Evolutionary conservation across 2,797 vertebrate genomes (phyloP), one percentile per base, ranked within the genome.

Genomic region (Graptemys geographica): DNA sequence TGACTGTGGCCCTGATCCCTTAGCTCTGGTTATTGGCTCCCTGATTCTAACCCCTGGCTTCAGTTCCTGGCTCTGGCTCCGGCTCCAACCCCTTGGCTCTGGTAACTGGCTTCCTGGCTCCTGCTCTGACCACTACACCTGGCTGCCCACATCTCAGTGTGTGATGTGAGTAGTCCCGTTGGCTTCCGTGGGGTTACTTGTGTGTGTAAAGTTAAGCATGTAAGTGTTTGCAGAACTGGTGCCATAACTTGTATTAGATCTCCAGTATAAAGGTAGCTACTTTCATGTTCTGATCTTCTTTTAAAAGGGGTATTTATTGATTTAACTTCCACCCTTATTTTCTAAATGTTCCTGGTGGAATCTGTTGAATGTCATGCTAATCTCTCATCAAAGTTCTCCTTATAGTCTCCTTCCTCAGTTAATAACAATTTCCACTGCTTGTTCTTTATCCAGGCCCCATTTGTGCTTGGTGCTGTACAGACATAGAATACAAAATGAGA

Each of bases 171-270:
- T 78, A 15, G 27, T 49, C 44, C 44, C 12, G 1, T 18, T 47
- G 27, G 27, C 74, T 78, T 78, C 15, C 8, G 3, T 47, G 27
- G 44, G 13, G 25, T 78, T 31, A 31, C 27, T 31, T 78, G 25
- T 78, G 44, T 28, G 27, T 16, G 25, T 49, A 49, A 47, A 49
- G 1, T 25, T 55, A 55, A 55, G 55, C 23, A 23, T 55, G 53
- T 23, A 55, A 23, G 53, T 55, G 55, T 55, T 55, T 25, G 55
- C 55, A 55, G 55, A 23, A 55, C 55, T 25, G 55, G 37, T 37
- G 41, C 11, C 0, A 0, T 6, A 3, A 7, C 51, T n/a, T 0
- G 0, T 44, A 74, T 25, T 86, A 69, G 44, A 8, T 89, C 84
- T 23, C 80, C 65, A 55, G 2, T n/a, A 18, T 1, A 0, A 85